Percentiles rank a stretch among this genome's conserved stretches.
These are phyloP conservation scores for Intellagama lesueurii DNA, from an alignment of 2,797 vertebrate species.

Conservation along the genomic window DNA sequence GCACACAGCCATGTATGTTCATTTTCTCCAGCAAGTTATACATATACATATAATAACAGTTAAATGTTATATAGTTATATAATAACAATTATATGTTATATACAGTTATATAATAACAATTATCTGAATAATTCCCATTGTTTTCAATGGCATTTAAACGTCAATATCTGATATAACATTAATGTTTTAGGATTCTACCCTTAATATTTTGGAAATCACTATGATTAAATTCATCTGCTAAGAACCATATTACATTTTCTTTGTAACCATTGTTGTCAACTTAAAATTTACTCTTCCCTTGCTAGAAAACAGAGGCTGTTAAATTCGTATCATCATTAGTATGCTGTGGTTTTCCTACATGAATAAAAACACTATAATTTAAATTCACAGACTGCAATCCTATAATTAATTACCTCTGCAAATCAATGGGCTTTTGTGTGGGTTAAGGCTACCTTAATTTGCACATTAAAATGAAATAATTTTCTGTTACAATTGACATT, in stretches of 20 bases:
- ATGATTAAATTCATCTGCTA: neutral
- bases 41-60: too few relatives aligned
- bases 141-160: neutral
- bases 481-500: neutral
- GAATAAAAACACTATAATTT: constrained; percentile 21
- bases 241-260: neutral
- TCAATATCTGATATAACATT: neutral
- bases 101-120: neutral
- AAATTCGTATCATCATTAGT: constrained; percentile 17
- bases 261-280: neutral
- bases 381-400: constrained; percentile 28
- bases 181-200: neutral
- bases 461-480: constrained; percentile 32
- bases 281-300: constrained; percentile 14
- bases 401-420: constrained; percentile 34
- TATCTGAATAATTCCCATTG: neutral
- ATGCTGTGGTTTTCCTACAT: neutral
- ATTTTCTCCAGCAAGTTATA: too few relatives aligned
- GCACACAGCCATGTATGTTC: too few relatives aligned
- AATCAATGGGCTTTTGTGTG: neutral
- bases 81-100: too few relatives aligned
- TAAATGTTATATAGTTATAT: too few relatives aligned
- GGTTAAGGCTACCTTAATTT: constrained; percentile 27
- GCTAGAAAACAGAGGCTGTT: constrained; percentile 11
- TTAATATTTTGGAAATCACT: neutral